phyloP scores from a whole-genome alignment of 1,140 invertebrate species.

The Ephestia elutella region DNA sequence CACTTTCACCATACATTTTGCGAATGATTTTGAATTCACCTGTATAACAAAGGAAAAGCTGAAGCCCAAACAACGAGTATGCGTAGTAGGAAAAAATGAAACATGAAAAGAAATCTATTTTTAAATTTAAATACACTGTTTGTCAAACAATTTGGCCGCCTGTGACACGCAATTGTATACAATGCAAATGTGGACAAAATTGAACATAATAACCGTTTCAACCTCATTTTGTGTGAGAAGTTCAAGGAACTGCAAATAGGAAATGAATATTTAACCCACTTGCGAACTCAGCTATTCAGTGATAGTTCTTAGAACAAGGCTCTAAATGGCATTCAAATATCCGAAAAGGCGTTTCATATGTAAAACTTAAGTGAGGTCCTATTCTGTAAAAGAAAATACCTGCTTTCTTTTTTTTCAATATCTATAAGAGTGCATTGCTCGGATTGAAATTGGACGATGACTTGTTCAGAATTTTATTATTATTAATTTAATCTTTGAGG shows the following conservation, averaged over 20 bases:
- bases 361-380: slow-evolving; percentile 12
- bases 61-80: no score
- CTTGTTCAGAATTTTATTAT: no score
- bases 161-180: slow-evolving; percentile 1
- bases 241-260: slow-evolving; percentile 31
- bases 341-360: slow-evolving; percentile 20
- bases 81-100: no score
- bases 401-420: no score
- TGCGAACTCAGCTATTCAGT: slow-evolving; percentile 9
- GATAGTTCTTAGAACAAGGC: slow-evolving; percentile 23
- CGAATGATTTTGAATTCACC: no score
- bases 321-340: slow-evolving; percentile 30
- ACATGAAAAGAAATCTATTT: not conserved
- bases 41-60: no score
- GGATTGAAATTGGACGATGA: no score
- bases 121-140: not conserved
- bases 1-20: no score
- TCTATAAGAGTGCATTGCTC: no score
- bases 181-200: slow-evolving; percentile 3
- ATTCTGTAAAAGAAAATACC: slow-evolving; percentile 19
- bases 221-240: slow-evolving; percentile 15
- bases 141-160: not conserved
- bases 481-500: no score
- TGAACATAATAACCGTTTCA: not conserved
- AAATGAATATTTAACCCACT: slow-evolving; percentile 21